These are phyloP conservation scores for Cybosia mesomella DNA, from an alignment of 2,888 invertebrate species.

Conservation along the genomic window DNA sequence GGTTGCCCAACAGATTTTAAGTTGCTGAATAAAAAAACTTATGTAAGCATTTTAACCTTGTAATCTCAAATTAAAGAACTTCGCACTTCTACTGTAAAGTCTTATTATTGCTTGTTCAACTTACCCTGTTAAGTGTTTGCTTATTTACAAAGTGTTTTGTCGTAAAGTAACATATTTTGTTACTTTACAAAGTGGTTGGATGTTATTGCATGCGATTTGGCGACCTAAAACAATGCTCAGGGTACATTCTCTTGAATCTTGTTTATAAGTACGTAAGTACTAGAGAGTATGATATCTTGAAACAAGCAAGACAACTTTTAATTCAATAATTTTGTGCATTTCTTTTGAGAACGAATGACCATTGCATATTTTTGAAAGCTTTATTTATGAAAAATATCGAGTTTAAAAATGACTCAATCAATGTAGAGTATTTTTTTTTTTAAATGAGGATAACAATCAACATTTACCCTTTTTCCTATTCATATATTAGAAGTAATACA, in stretches of 20 bases:
- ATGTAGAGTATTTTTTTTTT: too few species aligned
- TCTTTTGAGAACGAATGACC: not conserved
- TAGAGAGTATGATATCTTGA: not conserved
- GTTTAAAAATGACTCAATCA: too few species aligned
- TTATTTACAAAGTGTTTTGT: not conserved
- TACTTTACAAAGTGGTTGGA: not conserved
- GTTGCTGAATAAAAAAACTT: not conserved
- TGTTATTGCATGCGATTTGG: not conserved
- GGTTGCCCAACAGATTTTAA: not conserved
- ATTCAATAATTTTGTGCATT: not conserved
- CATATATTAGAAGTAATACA: too few species aligned
- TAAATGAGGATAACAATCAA: too few species aligned
- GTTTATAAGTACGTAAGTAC: not conserved
- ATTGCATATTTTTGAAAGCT: too few species aligned
- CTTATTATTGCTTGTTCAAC: slow-evolving; percentile 5
- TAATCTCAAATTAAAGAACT: not conserved
- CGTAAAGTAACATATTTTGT: not conserved
- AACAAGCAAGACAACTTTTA: not conserved
- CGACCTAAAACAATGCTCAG: not conserved
- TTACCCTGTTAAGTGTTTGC: slow-evolving; percentile 30
- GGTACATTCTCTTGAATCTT: not conserved
- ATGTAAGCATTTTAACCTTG: not conserved
- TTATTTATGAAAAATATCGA: too few species aligned
- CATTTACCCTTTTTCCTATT: too few species aligned
- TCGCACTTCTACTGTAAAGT: not conserved